Conservation (phyloP, 2,113 vertebrate species). For the Pogona vitticeps region DNA sequence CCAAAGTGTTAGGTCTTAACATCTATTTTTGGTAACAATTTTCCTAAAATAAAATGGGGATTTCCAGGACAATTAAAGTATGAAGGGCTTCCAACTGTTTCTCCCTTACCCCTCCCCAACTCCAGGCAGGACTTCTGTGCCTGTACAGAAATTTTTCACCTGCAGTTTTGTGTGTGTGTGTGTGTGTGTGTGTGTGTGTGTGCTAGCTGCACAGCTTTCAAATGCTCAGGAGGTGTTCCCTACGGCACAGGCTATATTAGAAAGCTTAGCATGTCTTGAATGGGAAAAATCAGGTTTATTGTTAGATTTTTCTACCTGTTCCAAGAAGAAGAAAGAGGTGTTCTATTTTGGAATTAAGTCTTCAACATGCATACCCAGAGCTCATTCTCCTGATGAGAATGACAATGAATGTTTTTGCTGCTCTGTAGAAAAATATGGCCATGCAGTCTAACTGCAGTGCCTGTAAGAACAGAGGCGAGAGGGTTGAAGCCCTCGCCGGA, state of each 20-base stretch:
- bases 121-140: too few relatives aligned
- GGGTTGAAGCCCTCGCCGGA: too few relatives aligned
- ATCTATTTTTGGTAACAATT: neutral
- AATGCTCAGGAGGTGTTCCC: neutral
- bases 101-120: too few relatives aligned
- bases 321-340: too few relatives aligned
- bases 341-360: neutral
- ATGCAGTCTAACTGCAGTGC: neutral
- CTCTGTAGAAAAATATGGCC: neutral
- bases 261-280: neutral
- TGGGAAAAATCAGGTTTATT: neutral
- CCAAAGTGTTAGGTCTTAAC: neutral
- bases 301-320: too few relatives aligned
- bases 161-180: too few relatives aligned
- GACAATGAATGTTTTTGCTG: neutral
- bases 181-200: too few relatives aligned
- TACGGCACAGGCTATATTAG: neutral
- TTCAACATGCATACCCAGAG: neutral
- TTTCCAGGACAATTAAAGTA: neutral
- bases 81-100: neutral
- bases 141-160: neutral
- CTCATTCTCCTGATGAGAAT: neutral
- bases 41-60: neutral
- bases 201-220: neutral
- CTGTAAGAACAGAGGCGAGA: too few relatives aligned